Percentiles rank a stretch among this genome's conserved stretches.
These are phyloP conservation scores for Colius striatus DNA, from an alignment of 2,113 vertebrate genomes.

Conservation along the genomic window DNA sequence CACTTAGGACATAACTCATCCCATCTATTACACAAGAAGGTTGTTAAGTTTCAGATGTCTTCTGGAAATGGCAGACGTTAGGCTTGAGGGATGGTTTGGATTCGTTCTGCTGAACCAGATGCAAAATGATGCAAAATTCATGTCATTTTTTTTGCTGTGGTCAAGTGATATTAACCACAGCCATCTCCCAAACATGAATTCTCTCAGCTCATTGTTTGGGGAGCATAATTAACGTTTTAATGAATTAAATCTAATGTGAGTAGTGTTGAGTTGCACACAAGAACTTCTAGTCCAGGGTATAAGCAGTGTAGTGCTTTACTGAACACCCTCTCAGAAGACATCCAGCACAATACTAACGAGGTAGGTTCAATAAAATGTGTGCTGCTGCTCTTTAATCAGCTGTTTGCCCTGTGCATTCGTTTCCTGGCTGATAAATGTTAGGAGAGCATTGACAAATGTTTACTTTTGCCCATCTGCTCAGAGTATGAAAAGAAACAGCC, in stretches of 20 bases:
- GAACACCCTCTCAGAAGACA: not conserved
- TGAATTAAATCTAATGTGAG: not conserved
- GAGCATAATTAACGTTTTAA: not conserved
- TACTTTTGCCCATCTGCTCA: not conserved
- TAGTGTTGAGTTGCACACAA: not conserved
- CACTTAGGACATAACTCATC: slow-evolving; percentile 3
- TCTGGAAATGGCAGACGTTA: not conserved
- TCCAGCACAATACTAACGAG: not conserved
- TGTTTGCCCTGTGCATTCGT: not conserved
- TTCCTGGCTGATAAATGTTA: not conserved
- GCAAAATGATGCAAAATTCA: not conserved
- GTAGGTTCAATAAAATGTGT: not conserved
- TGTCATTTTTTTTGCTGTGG: not conserved
- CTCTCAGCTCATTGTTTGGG: not conserved
- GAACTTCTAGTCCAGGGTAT: not conserved
- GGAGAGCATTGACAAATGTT: not conserved
- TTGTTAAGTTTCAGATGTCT: not conserved
- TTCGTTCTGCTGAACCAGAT: not conserved
- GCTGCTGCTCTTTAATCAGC: not conserved
- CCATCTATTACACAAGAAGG: not conserved
- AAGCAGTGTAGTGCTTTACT: not conserved
- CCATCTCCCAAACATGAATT: not conserved
- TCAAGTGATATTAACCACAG: not conserved
- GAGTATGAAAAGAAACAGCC: not conserved
- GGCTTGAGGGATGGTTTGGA: not conserved